These are phyloP conservation scores for Oncorhynchus mykiss DNA, from an alignment of 2,113 vertebrate genomes.

Conservation along the genomic window DNA sequence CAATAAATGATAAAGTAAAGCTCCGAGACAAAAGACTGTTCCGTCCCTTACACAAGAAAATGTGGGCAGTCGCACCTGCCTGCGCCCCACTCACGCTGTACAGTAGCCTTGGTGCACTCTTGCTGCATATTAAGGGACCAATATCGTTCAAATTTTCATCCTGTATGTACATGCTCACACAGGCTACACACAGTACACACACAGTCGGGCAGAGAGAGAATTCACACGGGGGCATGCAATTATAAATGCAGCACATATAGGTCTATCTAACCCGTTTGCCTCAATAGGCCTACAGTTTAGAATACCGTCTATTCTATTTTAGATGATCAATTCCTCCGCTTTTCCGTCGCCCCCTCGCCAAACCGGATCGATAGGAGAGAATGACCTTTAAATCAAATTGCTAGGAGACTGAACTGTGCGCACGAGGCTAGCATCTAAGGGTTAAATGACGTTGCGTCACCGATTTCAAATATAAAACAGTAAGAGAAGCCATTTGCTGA, in stretches of 20 bases:
- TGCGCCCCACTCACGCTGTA: no score
- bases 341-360: slow-evolving; percentile 68
- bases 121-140: no score
- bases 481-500: no score
- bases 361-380: slow-evolving; percentile 77
- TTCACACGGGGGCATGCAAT: slow-evolving; percentile 33
- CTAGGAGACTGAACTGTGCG: slow-evolving; percentile 70
- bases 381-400: slow-evolving; percentile 82
- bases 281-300: slow-evolving; percentile 61
- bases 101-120: no score
- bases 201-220: no score
- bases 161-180: no score
- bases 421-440: slow-evolving; percentile 65
- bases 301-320: slow-evolving; percentile 72
- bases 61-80: no score
- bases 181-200: not conserved
- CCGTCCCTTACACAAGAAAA: no score
- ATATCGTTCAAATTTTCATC: no score
- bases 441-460: slow-evolving; percentile 64
- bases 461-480: slow-evolving; percentile 22
- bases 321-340: slow-evolving; percentile 75
- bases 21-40: no score
- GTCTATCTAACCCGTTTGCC: slow-evolving; percentile 34
- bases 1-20: no score
- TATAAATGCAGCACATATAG: slow-evolving; percentile 55